Percentiles rank a stretch among this genome's conserved stretches.
Conservation (phyloP, 2,113 vertebrate genomes). For the Xenopus laevis region DNA sequence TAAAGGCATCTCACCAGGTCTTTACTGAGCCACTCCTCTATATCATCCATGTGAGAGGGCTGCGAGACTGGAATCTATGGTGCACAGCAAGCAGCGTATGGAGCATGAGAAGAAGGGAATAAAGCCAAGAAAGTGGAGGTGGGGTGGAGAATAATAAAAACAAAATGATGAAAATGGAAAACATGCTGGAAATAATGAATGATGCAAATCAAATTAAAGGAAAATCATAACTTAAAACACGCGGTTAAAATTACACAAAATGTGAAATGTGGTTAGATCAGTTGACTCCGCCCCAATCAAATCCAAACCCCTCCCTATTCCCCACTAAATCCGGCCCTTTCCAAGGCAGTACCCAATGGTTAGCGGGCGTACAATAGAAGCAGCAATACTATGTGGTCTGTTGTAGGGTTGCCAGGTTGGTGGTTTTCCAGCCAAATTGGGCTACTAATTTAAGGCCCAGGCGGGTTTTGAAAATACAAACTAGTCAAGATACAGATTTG, state of each 20-base stretch:
- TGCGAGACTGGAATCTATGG: constrained; percentile 84
- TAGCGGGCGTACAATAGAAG: too few species aligned
- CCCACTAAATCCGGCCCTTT: too few species aligned
- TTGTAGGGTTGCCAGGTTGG: too few species aligned
- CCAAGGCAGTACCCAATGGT: too few species aligned
- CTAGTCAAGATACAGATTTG: too few species aligned
- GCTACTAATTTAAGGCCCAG: too few species aligned
- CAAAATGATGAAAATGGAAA: constrained; percentile 63
- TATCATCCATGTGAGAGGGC: constrained; percentile 99
- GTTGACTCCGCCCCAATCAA: too few species aligned
- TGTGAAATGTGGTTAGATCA: neutral
- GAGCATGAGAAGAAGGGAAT: constrained; percentile 64
- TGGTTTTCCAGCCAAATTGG: too few species aligned
- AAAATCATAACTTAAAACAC: constrained; percentile 33
- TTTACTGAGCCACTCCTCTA: constrained; percentile 98
- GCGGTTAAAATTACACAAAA: neutral
- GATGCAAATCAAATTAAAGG: too few species aligned
- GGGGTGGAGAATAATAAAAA: constrained; percentile 38
- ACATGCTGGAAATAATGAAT: constrained; percentile 48
- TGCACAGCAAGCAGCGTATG: constrained; percentile 59
- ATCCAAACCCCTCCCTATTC: too few species aligned
- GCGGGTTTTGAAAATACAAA: too few species aligned
- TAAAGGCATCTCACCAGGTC: constrained; percentile 90
- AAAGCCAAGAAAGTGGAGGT: constrained; percentile 58
- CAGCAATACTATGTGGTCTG: too few species aligned